These are phyloP conservation scores for Mythimna lalbum DNA, from an alignment of 2,888 invertebrate species.

Conservation along the genomic window DNA sequence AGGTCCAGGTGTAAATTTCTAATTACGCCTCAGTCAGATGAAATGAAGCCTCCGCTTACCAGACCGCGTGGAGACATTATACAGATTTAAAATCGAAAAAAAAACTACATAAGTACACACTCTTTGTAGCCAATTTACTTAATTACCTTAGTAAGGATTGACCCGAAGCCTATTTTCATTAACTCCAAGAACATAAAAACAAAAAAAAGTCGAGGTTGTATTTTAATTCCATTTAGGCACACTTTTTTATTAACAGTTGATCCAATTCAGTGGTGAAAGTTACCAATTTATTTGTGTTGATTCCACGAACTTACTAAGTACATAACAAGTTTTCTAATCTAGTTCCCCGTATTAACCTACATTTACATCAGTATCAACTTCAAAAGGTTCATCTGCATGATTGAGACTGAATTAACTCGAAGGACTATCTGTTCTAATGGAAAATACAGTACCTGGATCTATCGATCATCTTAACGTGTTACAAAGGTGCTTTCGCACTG, in stretches of 20 bases:
- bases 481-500: not conserved
- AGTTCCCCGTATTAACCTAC: not conserved
- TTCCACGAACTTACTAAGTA: conserved; percentile 8
- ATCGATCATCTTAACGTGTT: not conserved
- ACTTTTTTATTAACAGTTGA: conserved; percentile 7
- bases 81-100: too few species aligned
- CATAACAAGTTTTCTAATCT: conserved; percentile 15
- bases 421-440: not conserved
- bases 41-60: too few species aligned
- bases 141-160: too few species aligned
- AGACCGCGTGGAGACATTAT: too few species aligned
- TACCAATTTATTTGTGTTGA: conserved; percentile 6
- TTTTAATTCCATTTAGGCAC: conserved; percentile 13
- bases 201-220: conserved; percentile 6
- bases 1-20: too few species aligned
- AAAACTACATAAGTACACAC: too few species aligned
- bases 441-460: not conserved
- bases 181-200: not conserved
- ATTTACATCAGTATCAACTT: not conserved
- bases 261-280: not conserved
- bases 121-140: too few species aligned
- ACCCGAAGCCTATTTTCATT: not conserved
- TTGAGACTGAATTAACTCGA: conserved; percentile 8
- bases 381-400: conserved; percentile 13
- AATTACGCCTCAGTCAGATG: too few species aligned